phyloP scores from a whole-genome alignment of 2,888 invertebrate genomes.

The Eubasilissa splendida region DNA sequence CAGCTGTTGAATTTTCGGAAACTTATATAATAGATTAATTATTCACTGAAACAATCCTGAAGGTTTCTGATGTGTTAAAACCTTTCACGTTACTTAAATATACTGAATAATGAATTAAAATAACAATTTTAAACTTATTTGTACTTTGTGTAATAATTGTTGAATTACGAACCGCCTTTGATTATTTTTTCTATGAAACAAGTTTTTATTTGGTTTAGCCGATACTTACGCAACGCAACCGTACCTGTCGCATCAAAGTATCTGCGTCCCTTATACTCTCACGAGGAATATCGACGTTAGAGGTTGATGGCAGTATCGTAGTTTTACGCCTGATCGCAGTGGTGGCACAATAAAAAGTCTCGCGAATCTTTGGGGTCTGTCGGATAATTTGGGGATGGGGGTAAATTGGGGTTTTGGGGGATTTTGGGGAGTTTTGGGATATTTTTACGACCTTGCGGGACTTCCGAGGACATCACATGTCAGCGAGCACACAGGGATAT shows the following conservation, averaged over 20 bases:
- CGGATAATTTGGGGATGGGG: constrained; percentile 11
- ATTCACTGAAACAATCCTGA: no score
- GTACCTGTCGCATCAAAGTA: constrained; percentile 39
- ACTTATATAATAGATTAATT: no score
- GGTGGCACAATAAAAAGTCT: constrained; percentile 42
- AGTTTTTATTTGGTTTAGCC: constrained; percentile 56
- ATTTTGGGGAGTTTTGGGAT: constrained; percentile 25
- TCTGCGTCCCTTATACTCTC: constrained; percentile 22
- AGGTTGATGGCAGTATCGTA: constrained; percentile 8
- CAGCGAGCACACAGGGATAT: constrained; percentile 46
- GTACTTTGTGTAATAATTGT: no score
- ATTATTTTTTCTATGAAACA: constrained; percentile 53
- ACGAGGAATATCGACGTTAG: background rate
- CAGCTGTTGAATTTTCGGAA: no score
- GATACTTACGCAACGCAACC: constrained; percentile 36
- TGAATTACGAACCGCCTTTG: constrained; percentile 37
- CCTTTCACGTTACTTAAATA: no score
- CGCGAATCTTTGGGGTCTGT: constrained; percentile 25
- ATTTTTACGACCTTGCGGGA: constrained; percentile 46
- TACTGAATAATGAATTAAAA: no score
- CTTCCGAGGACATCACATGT: constrained; percentile 53
- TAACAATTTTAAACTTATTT: no score
- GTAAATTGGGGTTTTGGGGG: constrained; percentile 5
- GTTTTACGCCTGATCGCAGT: constrained; percentile 39
- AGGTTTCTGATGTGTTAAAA: background rate